Evolutionary conservation across 1,140 invertebrate species (phyloP), one percentile per base, ranked within the genome.

Genomic region (Goniozus legneri): DNA sequence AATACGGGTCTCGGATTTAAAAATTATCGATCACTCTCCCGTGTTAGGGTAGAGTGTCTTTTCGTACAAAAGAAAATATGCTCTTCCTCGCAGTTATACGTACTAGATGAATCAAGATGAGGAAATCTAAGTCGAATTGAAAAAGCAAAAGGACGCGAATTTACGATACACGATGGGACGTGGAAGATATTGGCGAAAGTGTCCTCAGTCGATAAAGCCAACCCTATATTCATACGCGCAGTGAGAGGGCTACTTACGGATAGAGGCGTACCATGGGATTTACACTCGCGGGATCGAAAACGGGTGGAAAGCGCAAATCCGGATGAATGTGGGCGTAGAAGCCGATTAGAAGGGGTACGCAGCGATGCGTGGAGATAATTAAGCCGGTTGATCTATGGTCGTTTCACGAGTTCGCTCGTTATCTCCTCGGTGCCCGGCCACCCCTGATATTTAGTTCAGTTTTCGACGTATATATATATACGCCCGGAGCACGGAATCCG

Each of bases 341-440:
- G 13, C 27, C 51, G 53, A 59, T 55, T 52, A 58, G 52, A 56
- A 59, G 52, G 64, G 65, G 63, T 64, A 62, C 62, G 59, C 55
- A 58, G 62, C 62, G 67, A 70, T 73, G 69, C 65, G 67, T 67
- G 60, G 63, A 73, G 72, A 75, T 75, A 75, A 76, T 76, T 76
- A 75, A 76, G 72, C 69, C 64, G 60, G 52, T 58, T 76, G 73
- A 76, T 75, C 62, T 75, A 76, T 73, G 64, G 69, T 52, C 69
- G 56, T 71, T 76, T 76, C 71, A 71, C 74, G 72, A 76, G 70
- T 76, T 76, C 65, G 71, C 74, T 76, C 74, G 74, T 76, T 76
- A 76, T 76, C 74, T 76, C 71, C 69, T 68, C 67, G 60, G 64
- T 65, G 58, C 49, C 54, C 47, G 38, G 55, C 60, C 59, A 57